phyloP scores from a whole-genome alignment of 2,797 vertebrate genomes.

The Myoxocephalus aenaeus region DNA sequence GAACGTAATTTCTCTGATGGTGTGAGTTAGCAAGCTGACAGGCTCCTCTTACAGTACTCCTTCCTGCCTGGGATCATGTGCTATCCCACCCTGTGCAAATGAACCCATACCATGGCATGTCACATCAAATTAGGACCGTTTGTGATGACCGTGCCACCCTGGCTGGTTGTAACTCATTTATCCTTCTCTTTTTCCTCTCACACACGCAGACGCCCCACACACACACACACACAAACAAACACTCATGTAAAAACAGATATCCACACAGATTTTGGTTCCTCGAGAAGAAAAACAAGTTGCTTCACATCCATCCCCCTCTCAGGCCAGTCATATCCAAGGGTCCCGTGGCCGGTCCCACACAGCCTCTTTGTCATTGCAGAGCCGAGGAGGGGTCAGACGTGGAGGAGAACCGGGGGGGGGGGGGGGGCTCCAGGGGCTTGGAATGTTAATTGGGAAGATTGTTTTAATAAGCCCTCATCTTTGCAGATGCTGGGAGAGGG shows the following conservation, averaged over 20 bases:
- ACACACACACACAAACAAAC: conserved; percentile 32
- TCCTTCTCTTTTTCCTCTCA: conserved; percentile 2
- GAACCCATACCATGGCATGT: conserved; percentile 41
- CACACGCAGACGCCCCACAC: background rate
- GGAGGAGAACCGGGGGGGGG: conserved; percentile 40
- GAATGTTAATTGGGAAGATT: conserved; percentile 87
- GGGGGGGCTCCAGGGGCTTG: conserved; percentile 71
- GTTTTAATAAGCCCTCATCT: conserved; percentile 85
- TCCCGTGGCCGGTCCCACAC: conserved; percentile 60
- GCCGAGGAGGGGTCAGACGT: conserved; percentile 61
- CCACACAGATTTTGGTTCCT: conserved; percentile 28
- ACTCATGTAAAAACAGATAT: conserved; percentile 40
- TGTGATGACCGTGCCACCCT: conserved; percentile 20
- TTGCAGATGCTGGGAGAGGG: conserved; percentile 76
- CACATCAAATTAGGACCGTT: conserved; percentile 53
- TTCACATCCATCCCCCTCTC: conserved; percentile 40
- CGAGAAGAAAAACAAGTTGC: conserved; percentile 63
- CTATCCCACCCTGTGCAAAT: conserved; percentile 35
- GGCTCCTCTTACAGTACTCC: conserved; percentile 46
- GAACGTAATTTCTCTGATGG: conserved; percentile 58
- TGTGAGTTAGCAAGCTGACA: conserved; percentile 42
- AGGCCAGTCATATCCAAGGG: conserved; percentile 33
- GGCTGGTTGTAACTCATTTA: conserved; percentile 39
- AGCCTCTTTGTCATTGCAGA: conserved; percentile 70
- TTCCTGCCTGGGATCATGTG: conserved; percentile 33